These are phyloP conservation scores for Heliocidaris tuberculata DNA, from an alignment of 35 echinoderm and acorn worm species.

Conservation along the genomic window DNA sequence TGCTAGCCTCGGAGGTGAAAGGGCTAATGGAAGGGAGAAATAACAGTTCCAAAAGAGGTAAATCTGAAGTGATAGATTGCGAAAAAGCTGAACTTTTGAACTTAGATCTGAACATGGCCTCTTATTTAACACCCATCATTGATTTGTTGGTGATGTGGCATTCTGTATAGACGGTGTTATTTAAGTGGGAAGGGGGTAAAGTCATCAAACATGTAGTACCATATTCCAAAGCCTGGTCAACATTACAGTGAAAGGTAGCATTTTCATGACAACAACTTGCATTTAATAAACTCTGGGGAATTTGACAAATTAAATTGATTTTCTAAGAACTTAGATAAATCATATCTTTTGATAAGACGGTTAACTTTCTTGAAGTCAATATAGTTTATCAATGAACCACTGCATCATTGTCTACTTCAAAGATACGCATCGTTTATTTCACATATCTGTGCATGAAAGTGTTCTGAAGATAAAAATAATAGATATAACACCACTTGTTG, in stretches of 20 bases:
- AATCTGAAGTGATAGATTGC: background rate
- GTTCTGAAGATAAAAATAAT: too few species aligned
- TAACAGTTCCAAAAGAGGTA: background rate
- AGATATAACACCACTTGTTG: too few species aligned
- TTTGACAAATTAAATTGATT: too few species aligned
- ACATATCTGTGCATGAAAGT: too few species aligned
- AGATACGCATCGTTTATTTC: too few species aligned
- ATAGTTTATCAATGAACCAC: too few species aligned
- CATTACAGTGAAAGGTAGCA: background rate
- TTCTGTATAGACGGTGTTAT: background rate
- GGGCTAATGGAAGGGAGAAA: background rate
- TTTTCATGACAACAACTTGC: background rate
- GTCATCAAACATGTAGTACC: background rate
- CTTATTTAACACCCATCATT: background rate
- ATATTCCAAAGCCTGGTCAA: background rate
- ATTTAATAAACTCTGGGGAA: background rate
- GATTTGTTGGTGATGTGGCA: background rate
- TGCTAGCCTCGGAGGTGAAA: background rate
- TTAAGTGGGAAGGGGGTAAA: background rate
- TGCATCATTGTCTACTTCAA: too few species aligned
- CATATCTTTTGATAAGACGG: too few species aligned
- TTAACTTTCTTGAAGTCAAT: too few species aligned
- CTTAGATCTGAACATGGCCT: background rate
- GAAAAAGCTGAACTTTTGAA: slow-evolving; percentile 4
- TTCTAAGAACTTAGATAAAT: too few species aligned